Conservation (phyloP, 2,888 invertebrate species). For the Limnephilus auricula region DNA sequence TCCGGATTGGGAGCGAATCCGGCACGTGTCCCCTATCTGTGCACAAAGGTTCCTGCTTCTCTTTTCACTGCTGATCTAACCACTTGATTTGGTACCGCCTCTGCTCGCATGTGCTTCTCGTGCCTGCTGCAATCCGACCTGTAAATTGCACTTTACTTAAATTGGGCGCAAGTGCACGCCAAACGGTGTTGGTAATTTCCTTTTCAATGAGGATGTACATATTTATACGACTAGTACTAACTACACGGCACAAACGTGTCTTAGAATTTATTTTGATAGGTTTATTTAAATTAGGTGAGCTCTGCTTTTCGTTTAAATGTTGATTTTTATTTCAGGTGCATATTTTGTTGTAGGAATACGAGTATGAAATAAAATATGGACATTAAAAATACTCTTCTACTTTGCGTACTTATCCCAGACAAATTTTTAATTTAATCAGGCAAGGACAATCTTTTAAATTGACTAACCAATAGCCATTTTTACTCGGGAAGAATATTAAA, state of each 20-base stretch:
- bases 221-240: background rate
- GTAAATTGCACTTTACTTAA: background rate
- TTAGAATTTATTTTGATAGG: background rate
- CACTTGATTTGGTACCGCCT: background rate
- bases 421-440: too few species aligned
- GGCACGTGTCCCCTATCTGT: constrained; percentile 36
- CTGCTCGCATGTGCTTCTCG: background rate
- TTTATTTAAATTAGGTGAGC: background rate
- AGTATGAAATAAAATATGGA: too few species aligned
- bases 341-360: too few species aligned
- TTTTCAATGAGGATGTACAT: background rate
- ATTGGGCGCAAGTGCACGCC: background rate
- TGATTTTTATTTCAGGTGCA: background rate
- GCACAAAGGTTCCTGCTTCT: constrained; percentile 33
- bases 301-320: background rate
- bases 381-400: too few species aligned
- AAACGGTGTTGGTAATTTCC: background rate
- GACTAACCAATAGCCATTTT: too few species aligned
- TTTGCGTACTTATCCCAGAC: too few species aligned
- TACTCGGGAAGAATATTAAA: too few species aligned
- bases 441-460: too few species aligned
- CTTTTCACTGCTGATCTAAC: constrained; percentile 1
- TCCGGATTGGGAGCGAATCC: background rate
- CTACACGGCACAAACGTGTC: background rate
- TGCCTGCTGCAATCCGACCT: background rate